Base-by-base conservation (phyloP, 2,888 invertebrate species). In the Omphaloscelis lunosa region DNA sequence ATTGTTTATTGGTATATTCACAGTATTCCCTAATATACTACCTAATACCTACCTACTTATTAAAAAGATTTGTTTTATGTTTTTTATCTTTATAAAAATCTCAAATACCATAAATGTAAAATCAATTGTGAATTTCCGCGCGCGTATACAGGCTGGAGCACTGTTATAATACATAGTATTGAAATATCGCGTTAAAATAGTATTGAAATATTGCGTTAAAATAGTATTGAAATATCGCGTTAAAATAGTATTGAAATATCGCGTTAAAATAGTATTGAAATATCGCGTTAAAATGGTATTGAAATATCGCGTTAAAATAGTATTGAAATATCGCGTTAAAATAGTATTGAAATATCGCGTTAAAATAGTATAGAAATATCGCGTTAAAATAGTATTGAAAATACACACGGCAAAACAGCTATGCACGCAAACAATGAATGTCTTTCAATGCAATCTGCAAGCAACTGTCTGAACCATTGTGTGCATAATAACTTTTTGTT, bases 401-500 rank as follows among this genome's bases (percentile, higher is more conserved):
- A 58, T 58, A 81, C 82, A 74, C 75, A 78, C 63, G 48, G 48
- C 27, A 82, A 56, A 82, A 82, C 27, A 59, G 48, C n/a, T 82
- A 51, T 41, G 48, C 61, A 48, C 15, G 48, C 66, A 61, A 53
- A 79, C 74, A 79, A 67, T 82, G 75, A 15, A 45, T 62, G 53
- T 73, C 45, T 48, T 56, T 73, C 39, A 75, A 56, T 59, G 74
- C 74, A 79, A 77, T 77, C 53, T 77, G 45, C 45, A 59, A 8
- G 61, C 66, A 66, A 78, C 58, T 45, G 78, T 53, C 53, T 73
- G 20, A 77, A 56, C 75, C 75, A 68, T 69, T 81, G 83, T 72
- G 68, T 79, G 62, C 29, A 66, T 72, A 58, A 66, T 67, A 69
- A 41, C 56, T 73, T 81, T 81, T 82, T 65, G 82, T 81, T 74